Evolutionary conservation across 92 coral and sea anemone genomes (phyloP).

Genomic region (Galaxea fascicularis): DNA sequence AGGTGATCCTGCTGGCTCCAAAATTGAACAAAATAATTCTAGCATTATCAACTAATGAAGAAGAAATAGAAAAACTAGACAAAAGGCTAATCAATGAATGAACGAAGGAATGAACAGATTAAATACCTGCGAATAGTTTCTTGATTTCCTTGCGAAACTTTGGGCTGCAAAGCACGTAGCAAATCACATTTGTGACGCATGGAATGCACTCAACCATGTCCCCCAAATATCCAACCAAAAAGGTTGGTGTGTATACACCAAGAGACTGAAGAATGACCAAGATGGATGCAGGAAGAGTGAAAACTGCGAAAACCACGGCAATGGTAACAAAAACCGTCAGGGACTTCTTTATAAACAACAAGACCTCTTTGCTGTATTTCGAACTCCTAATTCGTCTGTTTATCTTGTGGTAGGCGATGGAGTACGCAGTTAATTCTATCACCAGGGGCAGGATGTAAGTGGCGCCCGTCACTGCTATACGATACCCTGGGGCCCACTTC

Average conservation of each 20-base stretch:
- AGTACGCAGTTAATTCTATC: constrained; percentile 34
- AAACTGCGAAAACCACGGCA: constrained; percentile 44
- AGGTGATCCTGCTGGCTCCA: too few species aligned
- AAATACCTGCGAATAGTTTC: constrained; percentile 29
- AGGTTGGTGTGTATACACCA: constrained; percentile 15
- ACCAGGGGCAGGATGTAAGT: constrained; percentile 40
- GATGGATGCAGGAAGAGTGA: constrained; percentile 29
- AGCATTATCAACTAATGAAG: too few species aligned
- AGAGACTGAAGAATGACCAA: constrained; percentile 36
- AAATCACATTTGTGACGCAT: constrained; percentile 43
- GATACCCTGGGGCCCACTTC: constrained; percentile 51
- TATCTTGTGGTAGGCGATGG: constrained; percentile 29
- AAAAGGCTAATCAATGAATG: not conserved
- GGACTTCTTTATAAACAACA: constrained; percentile 45
- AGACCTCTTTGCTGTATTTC: constrained; percentile 16
- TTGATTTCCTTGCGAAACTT: constrained; percentile 48
- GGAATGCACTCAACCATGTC: constrained; percentile 51
- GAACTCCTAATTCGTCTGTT: constrained; percentile 21
- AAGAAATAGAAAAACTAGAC: too few species aligned
- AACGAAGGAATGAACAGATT: not conserved
- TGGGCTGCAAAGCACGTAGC: constrained; percentile 47
- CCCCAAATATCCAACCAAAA: constrained; percentile 17
- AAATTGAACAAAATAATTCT: too few species aligned
- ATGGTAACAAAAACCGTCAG: constrained; percentile 38
- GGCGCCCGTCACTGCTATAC: constrained; percentile 32